phyloP scores from a whole-genome alignment of 2,797 vertebrate species.

The Sebastes cheni region DNA sequence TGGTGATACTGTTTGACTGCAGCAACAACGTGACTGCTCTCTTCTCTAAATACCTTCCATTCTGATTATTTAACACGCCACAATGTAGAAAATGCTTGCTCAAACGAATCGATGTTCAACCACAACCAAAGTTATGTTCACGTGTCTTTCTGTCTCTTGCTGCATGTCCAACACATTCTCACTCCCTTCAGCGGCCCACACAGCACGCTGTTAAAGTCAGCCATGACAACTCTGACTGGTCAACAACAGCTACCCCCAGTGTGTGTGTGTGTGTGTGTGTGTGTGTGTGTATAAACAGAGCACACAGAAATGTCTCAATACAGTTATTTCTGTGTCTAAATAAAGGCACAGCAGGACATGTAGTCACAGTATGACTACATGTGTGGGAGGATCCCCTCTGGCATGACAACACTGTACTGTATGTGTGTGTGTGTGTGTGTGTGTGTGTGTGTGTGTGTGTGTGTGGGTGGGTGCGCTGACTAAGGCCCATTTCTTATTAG shows the following conservation, averaged over 20 bases:
- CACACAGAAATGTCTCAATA: conserved; percentile 1
- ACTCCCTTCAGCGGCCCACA: background rate
- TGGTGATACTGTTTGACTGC: too few relatives aligned
- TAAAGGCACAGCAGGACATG: conserved; percentile 11
- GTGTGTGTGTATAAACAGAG: background rate
- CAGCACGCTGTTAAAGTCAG: background rate
- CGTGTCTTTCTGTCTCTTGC: background rate
- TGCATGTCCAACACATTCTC: background rate
- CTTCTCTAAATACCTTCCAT: too few relatives aligned
- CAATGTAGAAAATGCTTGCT: background rate
- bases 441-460: conserved; percentile 7
- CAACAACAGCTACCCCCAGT: background rate
- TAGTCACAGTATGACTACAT: conserved; percentile 26
- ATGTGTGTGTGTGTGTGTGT: background rate
- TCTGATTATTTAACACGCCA: background rate
- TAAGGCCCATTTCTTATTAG: conserved; percentile 11
- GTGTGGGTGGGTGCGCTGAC: background rate
- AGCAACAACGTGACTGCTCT: too few relatives aligned
- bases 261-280: background rate
- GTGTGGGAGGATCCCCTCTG: conserved; percentile 38
- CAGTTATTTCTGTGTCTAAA: conserved; percentile 15
- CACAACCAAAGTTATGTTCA: background rate
- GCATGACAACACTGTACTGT: conserved; percentile 9
- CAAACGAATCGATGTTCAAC: background rate
- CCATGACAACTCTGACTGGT: background rate